Conservation (phyloP, 2,888 invertebrate genomes). For the Ariolimax columbianus region DNA sequence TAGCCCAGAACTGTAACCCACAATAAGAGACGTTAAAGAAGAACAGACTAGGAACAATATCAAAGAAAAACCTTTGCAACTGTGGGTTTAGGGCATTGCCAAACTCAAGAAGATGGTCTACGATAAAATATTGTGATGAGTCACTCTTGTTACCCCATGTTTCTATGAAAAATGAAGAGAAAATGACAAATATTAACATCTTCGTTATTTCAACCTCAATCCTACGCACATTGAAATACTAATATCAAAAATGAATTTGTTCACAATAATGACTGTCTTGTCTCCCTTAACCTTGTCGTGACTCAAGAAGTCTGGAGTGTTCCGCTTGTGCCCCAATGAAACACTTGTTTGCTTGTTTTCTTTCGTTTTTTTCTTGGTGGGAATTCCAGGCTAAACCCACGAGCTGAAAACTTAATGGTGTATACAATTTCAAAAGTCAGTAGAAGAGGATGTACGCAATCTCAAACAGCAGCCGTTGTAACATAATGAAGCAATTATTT, state of each 20-base stretch:
- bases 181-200: background rate
- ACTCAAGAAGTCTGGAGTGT: background rate
- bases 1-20: too few relatives aligned
- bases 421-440: constrained; percentile 3
- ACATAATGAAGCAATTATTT: constrained; percentile 37
- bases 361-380: too few relatives aligned
- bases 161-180: too few relatives aligned
- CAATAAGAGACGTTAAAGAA: too few relatives aligned
- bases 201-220: background rate
- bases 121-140: too few relatives aligned
- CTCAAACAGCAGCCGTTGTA: constrained; percentile 25
- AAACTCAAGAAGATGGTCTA: too few relatives aligned
- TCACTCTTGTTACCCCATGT: too few relatives aligned
- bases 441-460: background rate
- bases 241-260: background rate
- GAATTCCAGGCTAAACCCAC: background rate
- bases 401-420: background rate
- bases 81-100: too few relatives aligned
- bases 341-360: too few relatives aligned
- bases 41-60: too few relatives aligned
- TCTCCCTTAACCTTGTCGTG: background rate
- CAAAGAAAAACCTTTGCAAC: too few relatives aligned
- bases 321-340: background rate
- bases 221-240: background rate
- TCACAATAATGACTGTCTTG: background rate